Conservation (phyloP, 2,797 vertebrate species). For the Parauchenoglanis punctatus region DNA sequence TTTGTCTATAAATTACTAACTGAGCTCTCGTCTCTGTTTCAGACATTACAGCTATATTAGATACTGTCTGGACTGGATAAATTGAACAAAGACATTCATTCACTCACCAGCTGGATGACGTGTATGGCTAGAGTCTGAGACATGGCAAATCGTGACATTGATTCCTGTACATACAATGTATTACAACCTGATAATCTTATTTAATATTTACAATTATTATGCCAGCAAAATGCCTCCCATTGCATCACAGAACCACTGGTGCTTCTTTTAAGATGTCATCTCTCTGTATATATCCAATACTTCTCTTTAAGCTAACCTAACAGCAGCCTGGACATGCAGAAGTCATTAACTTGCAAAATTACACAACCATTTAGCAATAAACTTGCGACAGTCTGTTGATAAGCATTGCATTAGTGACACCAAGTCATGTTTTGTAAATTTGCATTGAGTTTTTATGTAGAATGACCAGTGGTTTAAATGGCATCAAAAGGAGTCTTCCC, state of each 20-base stretch:
- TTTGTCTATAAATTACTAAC: slow-evolving; percentile 5
- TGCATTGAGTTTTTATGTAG: background rate
- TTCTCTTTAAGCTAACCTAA: background rate
- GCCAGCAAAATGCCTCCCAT: background rate
- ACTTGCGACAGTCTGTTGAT: background rate
- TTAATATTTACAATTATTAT: background rate
- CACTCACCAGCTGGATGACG: background rate
- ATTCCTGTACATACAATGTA: background rate
- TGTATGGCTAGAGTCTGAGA: background rate
- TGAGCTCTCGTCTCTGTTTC: slow-evolving; percentile 46
- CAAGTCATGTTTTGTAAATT: background rate
- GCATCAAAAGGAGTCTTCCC: background rate
- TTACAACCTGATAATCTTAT: background rate
- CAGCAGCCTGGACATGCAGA: background rate
- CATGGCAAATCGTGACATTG: background rate
- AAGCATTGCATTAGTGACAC: background rate
- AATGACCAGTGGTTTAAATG: background rate
- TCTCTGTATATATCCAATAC: background rate
- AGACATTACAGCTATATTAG: slow-evolving; percentile 64
- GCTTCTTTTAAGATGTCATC: background rate
- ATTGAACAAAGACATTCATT: slow-evolving; percentile 51
- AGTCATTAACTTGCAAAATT: background rate
- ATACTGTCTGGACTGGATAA: slow-evolving; percentile 65
- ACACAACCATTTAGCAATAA: background rate
- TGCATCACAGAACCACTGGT: background rate